phyloP scores from a whole-genome alignment of 23 tunicate species.

The Styela clava region DNA sequence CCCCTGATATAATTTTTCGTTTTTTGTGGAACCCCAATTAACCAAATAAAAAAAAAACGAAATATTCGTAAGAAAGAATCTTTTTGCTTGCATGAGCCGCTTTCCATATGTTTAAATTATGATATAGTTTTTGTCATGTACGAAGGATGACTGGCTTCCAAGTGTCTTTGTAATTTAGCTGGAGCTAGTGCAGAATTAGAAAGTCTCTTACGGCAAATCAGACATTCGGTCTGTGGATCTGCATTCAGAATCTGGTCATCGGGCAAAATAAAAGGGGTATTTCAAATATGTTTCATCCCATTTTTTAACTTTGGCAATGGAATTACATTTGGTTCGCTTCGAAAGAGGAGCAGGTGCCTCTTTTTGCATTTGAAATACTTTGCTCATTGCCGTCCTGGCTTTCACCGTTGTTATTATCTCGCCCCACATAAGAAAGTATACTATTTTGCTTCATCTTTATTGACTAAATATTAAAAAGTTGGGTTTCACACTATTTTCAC shows the following conservation, averaged over 20 bases:
- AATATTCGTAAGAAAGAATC: too few relatives aligned
- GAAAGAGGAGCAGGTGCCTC: slow-evolving; percentile 1
- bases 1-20: too few relatives aligned
- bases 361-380: not conserved
- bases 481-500: not conserved
- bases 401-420: not conserved
- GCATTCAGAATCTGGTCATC: slow-evolving; percentile 24
- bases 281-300: not conserved
- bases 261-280: slow-evolving; percentile 27
- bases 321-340: slow-evolving; percentile 4
- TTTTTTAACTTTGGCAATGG: not conserved
- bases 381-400: not conserved
- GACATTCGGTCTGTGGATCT: slow-evolving; percentile 46
- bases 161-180: slow-evolving; percentile 44
- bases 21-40: too few relatives aligned
- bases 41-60: too few relatives aligned
- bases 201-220: slow-evolving; percentile 34
- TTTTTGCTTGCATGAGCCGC: slow-evolving; percentile 34
- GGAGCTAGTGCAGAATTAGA: slow-evolving; percentile 30
- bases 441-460: slow-evolving; percentile 1
- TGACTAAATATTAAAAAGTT: not conserved
- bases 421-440: not conserved
- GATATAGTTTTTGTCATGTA: slow-evolving; percentile 30
- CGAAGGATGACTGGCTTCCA: slow-evolving; percentile 19
- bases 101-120: slow-evolving; percentile 25